Conservation (phyloP, 1,140 invertebrate species). For the Maniola jurtina region DNA sequence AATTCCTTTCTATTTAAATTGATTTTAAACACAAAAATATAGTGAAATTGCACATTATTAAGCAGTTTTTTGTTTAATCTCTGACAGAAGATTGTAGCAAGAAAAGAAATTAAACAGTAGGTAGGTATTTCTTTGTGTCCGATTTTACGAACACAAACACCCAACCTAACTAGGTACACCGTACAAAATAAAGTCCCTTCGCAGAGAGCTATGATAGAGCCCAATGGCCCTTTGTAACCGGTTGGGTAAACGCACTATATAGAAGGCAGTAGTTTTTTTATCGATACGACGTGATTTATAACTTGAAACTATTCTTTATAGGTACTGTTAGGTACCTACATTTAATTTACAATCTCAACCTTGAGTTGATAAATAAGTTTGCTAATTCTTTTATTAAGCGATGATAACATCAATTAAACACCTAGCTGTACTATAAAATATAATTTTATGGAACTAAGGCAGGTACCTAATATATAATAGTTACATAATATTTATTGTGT, state of each 20-base stretch:
- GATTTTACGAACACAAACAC: background rate
- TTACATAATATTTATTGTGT: no score
- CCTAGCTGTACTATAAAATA: no score
- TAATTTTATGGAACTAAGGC: no score
- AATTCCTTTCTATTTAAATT: no score
- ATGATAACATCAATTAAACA: no score
- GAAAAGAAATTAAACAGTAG: no score
- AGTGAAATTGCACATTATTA: no score
- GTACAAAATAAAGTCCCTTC: conserved; percentile 1
- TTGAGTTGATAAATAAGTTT: background rate
- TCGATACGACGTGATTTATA: conserved; percentile 8
- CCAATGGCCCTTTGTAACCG: conserved; percentile 8
- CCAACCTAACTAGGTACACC: background rate
- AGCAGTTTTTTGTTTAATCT: no score
- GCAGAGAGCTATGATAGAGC: background rate
- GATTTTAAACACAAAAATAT: background rate
- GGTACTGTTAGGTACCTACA: background rate
- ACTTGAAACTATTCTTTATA: background rate
- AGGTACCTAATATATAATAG: no score
- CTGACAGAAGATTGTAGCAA: no score
- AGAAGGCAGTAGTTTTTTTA: conserved; percentile 13
- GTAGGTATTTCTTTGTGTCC: background rate
- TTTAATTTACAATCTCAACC: background rate
- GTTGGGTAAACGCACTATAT: conserved; percentile 12
- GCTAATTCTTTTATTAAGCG: background rate